Conservation (phyloP, 2,113 vertebrate species). For the Ginglymostoma cirratum region DNA sequence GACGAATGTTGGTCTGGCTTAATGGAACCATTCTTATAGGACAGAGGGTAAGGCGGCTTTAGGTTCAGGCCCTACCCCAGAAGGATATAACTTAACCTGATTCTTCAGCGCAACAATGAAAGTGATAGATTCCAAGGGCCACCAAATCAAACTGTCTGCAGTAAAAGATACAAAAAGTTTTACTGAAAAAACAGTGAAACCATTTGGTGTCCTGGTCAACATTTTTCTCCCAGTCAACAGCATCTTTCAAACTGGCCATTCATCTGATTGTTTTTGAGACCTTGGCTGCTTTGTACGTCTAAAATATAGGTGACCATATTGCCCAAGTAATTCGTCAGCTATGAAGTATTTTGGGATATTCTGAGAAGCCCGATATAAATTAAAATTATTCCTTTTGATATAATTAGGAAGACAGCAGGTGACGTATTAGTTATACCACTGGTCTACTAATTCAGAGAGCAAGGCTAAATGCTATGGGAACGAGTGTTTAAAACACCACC, state of each 20-base stretch:
- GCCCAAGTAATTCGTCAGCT: not conserved
- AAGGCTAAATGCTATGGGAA: too few species aligned
- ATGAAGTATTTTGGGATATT: not conserved
- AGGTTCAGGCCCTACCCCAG: too few species aligned
- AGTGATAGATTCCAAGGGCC: not conserved
- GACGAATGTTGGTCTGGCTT: not conserved
- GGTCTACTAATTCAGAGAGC: too few species aligned
- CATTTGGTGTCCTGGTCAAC: not conserved
- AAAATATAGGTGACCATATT: not conserved
- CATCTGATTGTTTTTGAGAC: not conserved
- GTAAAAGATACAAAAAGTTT: not conserved
- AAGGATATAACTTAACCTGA: not conserved
- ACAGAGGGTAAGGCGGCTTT: too few species aligned
- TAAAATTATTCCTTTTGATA: not conserved
- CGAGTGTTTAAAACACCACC: too few species aligned
- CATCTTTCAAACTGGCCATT: not conserved
- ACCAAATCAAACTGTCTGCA: not conserved
- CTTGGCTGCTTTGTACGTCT: not conserved
- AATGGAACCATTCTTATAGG: not conserved
- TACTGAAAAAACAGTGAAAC: not conserved
- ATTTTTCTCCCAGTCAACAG: not conserved
- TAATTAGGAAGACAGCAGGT: too few species aligned
- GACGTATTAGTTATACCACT: too few species aligned
- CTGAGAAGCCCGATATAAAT: not conserved
- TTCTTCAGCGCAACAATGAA: not conserved